Evolutionary conservation across 2,888 invertebrate genomes (phyloP), one percentile per base, ranked within the genome.

Genomic region (Drosophila merina): DNA sequence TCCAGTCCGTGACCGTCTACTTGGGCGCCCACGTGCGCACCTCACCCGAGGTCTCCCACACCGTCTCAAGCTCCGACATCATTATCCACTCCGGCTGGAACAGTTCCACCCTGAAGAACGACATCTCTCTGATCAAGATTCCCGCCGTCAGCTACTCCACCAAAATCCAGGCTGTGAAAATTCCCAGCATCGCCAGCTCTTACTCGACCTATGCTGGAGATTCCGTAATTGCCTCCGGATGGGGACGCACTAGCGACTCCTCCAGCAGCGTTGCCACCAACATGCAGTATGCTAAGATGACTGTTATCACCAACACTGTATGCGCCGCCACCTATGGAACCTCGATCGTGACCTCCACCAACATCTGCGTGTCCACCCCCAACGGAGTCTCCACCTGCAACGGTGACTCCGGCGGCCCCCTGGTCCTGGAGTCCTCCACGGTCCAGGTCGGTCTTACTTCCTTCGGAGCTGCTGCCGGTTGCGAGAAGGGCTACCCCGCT

Each of bases 401-500:
- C 38, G 91, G 91, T 44, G 91, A 91, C 71, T 91, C 91, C 14
- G 91, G 91, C 26, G 90, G 91, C 48, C 91, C 91, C 64, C 74
- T 91, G 72, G 78, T 86, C 3, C 49, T 75, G 7, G 8, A 42
- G 1, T 47, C 45, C 4, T 28, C 0, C 20, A 54, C 57, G 3
- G n/a, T 67, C 0, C 79, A 81, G 66, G 28, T 91, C 50, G 91
- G 91, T 74, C 26, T 88, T 7, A 89, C 89, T 30, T 90, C 91
- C 1, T 91, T 86, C 67, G 91, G 89, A 54, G 67, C 83, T 4
- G 5, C 63, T 33, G 76, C 62, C 12, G 89, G 90, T 51, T 91
- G 91, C 72, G 68, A 72, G 51, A 48, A 56, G 59, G 89, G 89
- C 3, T 81, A 68, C 52, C 91, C 91, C 40, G 83, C 69, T 63